Conservation (phyloP, 2,797 vertebrate genomes). For the Serranus cabrilla region DNA sequence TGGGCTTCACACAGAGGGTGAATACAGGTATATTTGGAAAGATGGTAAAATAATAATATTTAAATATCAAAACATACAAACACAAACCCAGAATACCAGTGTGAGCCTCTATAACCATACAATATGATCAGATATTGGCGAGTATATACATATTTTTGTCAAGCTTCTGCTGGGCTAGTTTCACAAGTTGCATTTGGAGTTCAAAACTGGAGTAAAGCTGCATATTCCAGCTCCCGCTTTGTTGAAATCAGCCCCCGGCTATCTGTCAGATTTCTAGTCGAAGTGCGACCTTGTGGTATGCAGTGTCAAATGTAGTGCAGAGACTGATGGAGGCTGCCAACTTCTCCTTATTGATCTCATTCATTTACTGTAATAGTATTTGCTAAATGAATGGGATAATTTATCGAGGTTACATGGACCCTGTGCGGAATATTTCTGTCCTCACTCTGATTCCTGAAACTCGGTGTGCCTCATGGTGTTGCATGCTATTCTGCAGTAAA, state of each 20-base stretch:
- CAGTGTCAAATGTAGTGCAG: not conserved
- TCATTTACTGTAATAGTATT: conserved; percentile 30
- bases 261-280: conserved; percentile 6
- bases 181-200: too few species aligned
- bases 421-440: not conserved
- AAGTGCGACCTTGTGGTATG: conserved; percentile 27
- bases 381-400: conserved; percentile 25
- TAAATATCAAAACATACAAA: too few species aligned
- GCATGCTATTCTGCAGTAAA: not conserved
- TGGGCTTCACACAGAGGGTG: too few species aligned
- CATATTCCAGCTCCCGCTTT: conserved; percentile 5
- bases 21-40: too few species aligned
- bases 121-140: too few species aligned
- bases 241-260: conserved; percentile 20
- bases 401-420: conserved; percentile 6
- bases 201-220: not conserved
- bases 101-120: too few species aligned
- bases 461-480: not conserved
- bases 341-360: conserved; percentile 41
- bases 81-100: too few species aligned
- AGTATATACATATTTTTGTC: too few species aligned
- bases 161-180: too few species aligned
- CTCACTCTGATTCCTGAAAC: not conserved
- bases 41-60: too few species aligned
- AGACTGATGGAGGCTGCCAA: conserved; percentile 40